A percentile compares a stretch with the other conserved stretches of the same genome.
These are phyloP conservation scores for Hybos culiciformis DNA, from an alignment of 2,888 invertebrate genomes.

Conservation along the genomic window DNA sequence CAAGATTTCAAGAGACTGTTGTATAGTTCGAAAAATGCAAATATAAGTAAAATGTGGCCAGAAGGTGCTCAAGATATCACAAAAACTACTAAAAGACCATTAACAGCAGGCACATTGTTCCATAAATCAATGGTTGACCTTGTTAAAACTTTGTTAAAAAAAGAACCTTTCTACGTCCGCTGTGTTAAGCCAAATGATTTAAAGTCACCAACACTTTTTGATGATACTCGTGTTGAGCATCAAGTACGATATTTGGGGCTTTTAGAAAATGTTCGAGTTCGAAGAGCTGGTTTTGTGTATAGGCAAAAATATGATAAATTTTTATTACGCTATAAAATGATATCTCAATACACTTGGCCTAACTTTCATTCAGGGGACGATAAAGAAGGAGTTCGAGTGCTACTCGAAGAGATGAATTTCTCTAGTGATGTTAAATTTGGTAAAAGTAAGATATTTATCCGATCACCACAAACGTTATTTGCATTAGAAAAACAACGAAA, in stretches of 20 bases:
- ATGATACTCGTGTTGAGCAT: constrained; percentile 53
- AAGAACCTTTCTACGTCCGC: constrained; percentile 93
- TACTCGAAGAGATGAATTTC: constrained; percentile 68
- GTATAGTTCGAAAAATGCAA: constrained; percentile 64
- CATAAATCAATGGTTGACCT: constrained; percentile 88
- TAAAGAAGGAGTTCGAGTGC: constrained; percentile 69
- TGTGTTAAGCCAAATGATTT: constrained; percentile 95
- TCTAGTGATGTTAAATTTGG: constrained; percentile 83
- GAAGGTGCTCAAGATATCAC: constrained; percentile 85
- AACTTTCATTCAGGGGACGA: constrained; percentile 70
- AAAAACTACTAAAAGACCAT: constrained; percentile 86
- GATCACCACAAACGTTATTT: constrained; percentile 79
- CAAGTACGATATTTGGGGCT: constrained; percentile 66
- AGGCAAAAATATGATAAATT: constrained; percentile 88
- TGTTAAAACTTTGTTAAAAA: constrained; percentile 74
- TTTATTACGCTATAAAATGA: constrained; percentile 92
- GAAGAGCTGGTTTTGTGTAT: constrained; percentile 94
- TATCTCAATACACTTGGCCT: constrained; percentile 92
- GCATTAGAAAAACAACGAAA: constrained; percentile 75
- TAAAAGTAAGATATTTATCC: constrained; percentile 89
- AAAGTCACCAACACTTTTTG: constrained; percentile 76
- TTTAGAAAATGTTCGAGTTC: constrained; percentile 88
- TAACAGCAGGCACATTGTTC: constrained; percentile 88
- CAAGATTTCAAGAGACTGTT: constrained; percentile 92
- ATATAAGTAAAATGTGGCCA: constrained; percentile 86